These are phyloP conservation scores for Strigops habroptila DNA, from an alignment of 2,113 vertebrate genomes.

Conservation along the genomic window DNA sequence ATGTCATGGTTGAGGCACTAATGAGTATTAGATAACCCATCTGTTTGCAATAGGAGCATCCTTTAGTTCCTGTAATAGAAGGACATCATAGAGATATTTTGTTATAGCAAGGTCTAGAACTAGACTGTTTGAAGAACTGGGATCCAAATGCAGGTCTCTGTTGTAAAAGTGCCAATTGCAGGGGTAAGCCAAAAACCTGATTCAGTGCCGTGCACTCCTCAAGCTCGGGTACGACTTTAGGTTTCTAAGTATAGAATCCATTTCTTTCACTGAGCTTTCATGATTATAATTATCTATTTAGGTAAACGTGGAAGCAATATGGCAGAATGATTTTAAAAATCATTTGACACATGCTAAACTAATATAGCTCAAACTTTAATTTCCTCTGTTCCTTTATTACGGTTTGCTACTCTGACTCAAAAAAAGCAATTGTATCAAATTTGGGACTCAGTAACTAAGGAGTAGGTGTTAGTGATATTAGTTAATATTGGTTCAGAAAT, in stretches of 20 bases:
- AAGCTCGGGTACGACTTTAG: not conserved
- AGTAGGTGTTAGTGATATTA: not conserved
- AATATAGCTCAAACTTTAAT: slow-evolving; percentile 57
- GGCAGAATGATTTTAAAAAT: slow-evolving; percentile 35
- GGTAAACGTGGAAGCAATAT: not conserved
- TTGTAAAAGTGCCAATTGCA: not conserved
- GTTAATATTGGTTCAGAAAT: slow-evolving; percentile 37
- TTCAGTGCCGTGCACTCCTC: not conserved
- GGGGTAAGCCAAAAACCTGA: not conserved
- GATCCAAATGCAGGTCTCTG: not conserved
- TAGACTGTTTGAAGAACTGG: not conserved
- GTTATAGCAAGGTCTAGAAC: not conserved
- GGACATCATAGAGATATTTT: not conserved
- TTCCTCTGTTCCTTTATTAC: slow-evolving; percentile 58
- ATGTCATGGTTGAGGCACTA: slow-evolving; percentile 69
- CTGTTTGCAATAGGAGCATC: slow-evolving; percentile 52
- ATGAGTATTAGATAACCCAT: slow-evolving; percentile 66
- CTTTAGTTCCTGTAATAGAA: not conserved
- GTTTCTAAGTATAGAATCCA: not conserved
- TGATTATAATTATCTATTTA: not conserved
- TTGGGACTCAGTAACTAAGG: slow-evolving; percentile 25
- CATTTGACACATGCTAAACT: slow-evolving; percentile 38
- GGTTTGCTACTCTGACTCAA: slow-evolving; percentile 42
- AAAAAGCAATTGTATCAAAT: slow-evolving; percentile 35
- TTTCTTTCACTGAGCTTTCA: not conserved